Percentiles rank a stretch among this genome's conserved stretches.
phyloP scores from a whole-genome alignment of 2,888 invertebrate genomes.

The Laspeyria flexula region DNA sequence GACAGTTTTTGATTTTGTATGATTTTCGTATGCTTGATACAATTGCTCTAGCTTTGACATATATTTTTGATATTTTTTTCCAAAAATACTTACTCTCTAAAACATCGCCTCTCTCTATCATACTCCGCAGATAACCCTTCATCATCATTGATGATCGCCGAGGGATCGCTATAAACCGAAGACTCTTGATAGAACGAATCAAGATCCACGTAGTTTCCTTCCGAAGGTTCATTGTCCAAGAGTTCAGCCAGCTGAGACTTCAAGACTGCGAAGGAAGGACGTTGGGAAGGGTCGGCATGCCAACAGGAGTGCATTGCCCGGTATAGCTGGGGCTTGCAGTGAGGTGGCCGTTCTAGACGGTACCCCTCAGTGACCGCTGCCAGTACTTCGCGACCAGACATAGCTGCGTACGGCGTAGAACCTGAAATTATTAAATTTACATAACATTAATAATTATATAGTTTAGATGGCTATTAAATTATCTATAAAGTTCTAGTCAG shows the following conservation, averaged over 20 bases:
- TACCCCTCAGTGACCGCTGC: conserved; percentile 92
- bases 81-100: conserved; percentile 74
- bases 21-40: too few species aligned
- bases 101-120: conserved; percentile 73
- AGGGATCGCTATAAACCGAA: conserved; percentile 84
- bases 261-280: conserved; percentile 90
- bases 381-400: conserved; percentile 94
- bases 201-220: conserved; percentile 89
- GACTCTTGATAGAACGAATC: conserved; percentile 89
- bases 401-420: conserved; percentile 94
- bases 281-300: conserved; percentile 89
- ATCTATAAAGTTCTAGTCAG: too few species aligned
- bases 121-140: conserved; percentile 81
- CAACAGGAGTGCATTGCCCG: conserved; percentile 84
- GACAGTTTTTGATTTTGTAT: too few species aligned
- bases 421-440: conserved; percentile 81
- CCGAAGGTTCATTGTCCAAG: conserved; percentile 86
- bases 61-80: too few species aligned
- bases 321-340: conserved; percentile 88
- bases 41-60: too few species aligned
- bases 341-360: conserved; percentile 91
- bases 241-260: conserved; percentile 86
- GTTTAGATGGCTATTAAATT: too few species aligned
- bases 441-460: too few species aligned
- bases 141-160: conserved; percentile 81